Conservation (phyloP, 2,888 invertebrate genomes). For the Eupithecia vulgata region DNA sequence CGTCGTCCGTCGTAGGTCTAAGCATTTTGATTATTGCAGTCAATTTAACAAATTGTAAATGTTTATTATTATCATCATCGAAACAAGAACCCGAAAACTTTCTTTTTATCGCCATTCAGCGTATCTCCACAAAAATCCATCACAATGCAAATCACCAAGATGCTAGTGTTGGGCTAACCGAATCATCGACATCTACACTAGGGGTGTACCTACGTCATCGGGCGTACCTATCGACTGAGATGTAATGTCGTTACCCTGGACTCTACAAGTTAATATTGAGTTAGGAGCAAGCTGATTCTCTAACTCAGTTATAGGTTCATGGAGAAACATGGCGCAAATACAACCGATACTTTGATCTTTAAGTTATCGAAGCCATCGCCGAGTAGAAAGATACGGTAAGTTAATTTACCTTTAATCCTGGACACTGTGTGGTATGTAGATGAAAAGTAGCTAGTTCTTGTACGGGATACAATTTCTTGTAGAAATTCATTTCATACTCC, state of each 20-base stretch:
- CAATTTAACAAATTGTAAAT: background rate
- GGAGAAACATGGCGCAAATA: conserved; percentile 22
- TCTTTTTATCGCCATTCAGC: background rate
- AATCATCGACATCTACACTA: conserved; percentile 36
- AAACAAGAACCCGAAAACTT: background rate
- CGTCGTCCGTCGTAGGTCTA: background rate
- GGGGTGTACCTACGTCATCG: conserved; percentile 17
- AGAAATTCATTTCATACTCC: too few relatives aligned
- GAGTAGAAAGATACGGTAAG: background rate
- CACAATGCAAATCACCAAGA: conserved; percentile 21
- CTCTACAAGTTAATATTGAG: conserved; percentile 44
- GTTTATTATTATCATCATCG: background rate
- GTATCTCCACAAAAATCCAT: background rate
- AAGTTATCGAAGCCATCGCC: background rate
- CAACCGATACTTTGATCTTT: conserved; percentile 15
- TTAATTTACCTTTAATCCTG: background rate
- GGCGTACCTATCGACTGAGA: conserved; percentile 35
- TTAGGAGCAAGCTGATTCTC: conserved; percentile 41
- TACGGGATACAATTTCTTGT: too few relatives aligned
- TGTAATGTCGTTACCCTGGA: conserved; percentile 48
- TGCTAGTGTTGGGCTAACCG: conserved; percentile 32
- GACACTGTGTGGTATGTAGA: background rate
- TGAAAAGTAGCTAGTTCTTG: too few relatives aligned
- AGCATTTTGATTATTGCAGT: background rate
- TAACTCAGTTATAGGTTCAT: conserved; percentile 31